Evolutionary conservation across 2,113 vertebrate species (phyloP), one percentile per base, ranked within the genome.

Genomic region (Sylvietta virens): DNA sequence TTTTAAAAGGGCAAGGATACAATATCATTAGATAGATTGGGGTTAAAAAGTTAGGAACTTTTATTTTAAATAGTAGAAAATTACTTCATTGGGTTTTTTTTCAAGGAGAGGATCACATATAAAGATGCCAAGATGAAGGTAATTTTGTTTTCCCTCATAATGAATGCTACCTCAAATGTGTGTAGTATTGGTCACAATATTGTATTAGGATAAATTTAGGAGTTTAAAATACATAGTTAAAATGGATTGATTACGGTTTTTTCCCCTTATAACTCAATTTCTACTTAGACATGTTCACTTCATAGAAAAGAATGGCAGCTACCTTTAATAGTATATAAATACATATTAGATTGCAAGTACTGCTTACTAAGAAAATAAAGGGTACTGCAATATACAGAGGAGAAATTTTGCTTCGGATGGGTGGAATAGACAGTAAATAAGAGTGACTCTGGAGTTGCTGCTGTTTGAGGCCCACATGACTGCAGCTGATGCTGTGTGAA

Each of bases 1-100:
- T 81, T 91, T 84, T 10, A 40, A 94, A 89, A 95, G 87, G 73
- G 47, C 64, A 94, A 91, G 42, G 27, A 71, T 91, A 92, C 79
- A 83, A 69, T 57, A 83, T 50, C 26, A 45, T 91, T 94, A 76
- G 42, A 77, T 74, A 91, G 50, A 73, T 62, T 82, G 0, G 14
- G 61, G 45, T 80, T 88, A 73, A 57, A 86, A 86, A 86, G 89
- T 83, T 39, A 22, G 11, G 44, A 81, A 7, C 18, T 58, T 87
- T 15, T 62, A 64, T 74, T 78, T 94, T 51, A 84, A 94, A 81
- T 45, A 78, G 37, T 47, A 58, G 56, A 70, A 89, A 67, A 87
- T 62, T 56, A 58, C 28, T 42, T 19, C 60, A 50, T 3, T 84
- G 45, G 54, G 16, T 2, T 45, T 86, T 85, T 86, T 88, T 86